Conservation (phyloP, 2,888 invertebrate genomes). For the Caenorhabditis plicata region DNA sequence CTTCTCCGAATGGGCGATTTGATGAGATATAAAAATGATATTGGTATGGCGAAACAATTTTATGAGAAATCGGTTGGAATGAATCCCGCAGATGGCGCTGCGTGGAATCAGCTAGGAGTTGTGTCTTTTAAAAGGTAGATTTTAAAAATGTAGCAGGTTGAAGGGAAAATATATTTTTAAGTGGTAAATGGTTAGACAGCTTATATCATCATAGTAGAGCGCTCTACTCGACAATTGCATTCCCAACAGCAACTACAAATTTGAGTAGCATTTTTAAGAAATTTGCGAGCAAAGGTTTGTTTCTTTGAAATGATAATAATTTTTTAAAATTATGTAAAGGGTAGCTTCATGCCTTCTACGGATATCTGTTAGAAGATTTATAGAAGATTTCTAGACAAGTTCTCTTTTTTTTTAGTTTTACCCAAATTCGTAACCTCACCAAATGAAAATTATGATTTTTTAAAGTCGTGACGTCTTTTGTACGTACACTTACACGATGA, state of each 20-base stretch:
- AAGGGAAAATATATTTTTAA: background rate
- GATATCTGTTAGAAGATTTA: too few species aligned
- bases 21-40: constrained; percentile 41
- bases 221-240: constrained; percentile 15
- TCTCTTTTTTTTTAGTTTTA: too few species aligned
- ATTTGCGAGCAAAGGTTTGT: constrained; percentile 30
- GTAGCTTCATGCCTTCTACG: too few species aligned
- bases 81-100: constrained; percentile 28
- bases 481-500: too few species aligned
- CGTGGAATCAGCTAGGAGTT: constrained; percentile 42
- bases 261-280: constrained; percentile 35
- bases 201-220: constrained; percentile 40
- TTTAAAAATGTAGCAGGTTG: background rate
- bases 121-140: constrained; percentile 7
- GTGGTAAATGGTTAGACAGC: background rate
- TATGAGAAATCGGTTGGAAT: constrained; percentile 28
- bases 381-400: too few species aligned
- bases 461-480: too few species aligned
- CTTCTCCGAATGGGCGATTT: constrained; percentile 45
- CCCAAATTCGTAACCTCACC: too few species aligned
- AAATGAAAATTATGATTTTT: too few species aligned
- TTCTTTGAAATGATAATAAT: background rate
- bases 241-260: constrained; percentile 25
- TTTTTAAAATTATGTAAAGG: too few species aligned
- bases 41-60: constrained; percentile 9